Conservation (phyloP, 2,113 vertebrate genomes). For the Podilymbus podiceps region DNA sequence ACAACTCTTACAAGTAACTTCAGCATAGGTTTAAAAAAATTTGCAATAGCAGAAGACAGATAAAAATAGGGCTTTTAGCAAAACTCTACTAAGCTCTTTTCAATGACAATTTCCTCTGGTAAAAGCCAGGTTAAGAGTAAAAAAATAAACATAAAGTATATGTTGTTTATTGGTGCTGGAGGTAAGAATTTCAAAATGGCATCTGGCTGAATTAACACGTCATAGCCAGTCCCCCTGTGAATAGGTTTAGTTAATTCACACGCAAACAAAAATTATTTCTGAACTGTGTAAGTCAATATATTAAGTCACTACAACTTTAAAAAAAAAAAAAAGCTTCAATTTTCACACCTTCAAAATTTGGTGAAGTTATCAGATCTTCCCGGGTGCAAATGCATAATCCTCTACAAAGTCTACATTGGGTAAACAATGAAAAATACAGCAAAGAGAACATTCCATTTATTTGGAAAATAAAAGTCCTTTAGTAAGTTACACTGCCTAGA, state of each 20-base stretch:
- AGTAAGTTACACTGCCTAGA: not conserved
- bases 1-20: conserved; percentile 4
- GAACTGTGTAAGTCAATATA: not conserved
- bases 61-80: conserved; percentile 7
- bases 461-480: not conserved
- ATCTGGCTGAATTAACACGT: not conserved
- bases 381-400: not conserved
- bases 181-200: not conserved
- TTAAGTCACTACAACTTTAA: not conserved
- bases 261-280: not conserved
- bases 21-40: not conserved
- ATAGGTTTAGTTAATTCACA: not conserved
- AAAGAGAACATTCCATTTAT: not conserved
- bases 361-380: not conserved
- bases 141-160: not conserved
- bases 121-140: not conserved
- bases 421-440: not conserved
- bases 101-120: not conserved
- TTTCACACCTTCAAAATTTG: not conserved
- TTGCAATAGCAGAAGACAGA: conserved; percentile 41
- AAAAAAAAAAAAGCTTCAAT: not conserved
- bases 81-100: not conserved
- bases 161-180: not conserved
- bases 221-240: not conserved
- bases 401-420: not conserved